phyloP scores from a whole-genome alignment of 1,140 invertebrate species.

The Oncopodura yosiiana region DNA sequence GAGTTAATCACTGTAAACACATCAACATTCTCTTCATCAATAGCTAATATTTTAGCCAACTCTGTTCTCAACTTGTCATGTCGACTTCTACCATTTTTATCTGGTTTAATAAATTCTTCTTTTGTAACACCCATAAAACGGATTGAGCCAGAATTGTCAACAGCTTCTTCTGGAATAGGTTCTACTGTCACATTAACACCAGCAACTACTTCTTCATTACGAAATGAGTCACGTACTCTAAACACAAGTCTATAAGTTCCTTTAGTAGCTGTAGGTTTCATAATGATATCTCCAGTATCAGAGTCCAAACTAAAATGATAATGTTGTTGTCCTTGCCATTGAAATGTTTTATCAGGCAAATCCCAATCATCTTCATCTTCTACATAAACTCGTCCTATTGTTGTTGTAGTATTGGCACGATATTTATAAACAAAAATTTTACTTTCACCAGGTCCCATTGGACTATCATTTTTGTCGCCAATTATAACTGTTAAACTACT shows the following conservation, averaged over 20 bases:
- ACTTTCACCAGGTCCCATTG: slow-evolving; percentile 68
- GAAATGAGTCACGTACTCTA: slow-evolving; percentile 45
- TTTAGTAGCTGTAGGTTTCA: slow-evolving; percentile 57
- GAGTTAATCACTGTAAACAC: slow-evolving; percentile 78
- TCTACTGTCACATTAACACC: slow-evolving; percentile 73
- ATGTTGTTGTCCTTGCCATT: slow-evolving; percentile 48
- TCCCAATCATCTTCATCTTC: slow-evolving; percentile 90
- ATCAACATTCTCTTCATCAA: slow-evolving; percentile 71
- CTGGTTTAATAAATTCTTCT: slow-evolving; percentile 68
- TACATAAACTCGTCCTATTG: slow-evolving; percentile 79
- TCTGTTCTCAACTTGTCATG: slow-evolving; percentile 59
- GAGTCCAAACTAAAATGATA: slow-evolving; percentile 57
- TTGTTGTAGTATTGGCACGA: slow-evolving; percentile 45
- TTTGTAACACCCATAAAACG: slow-evolving; percentile 67
- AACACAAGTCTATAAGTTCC: slow-evolving; percentile 61
- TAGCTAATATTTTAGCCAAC: slow-evolving; percentile 63
- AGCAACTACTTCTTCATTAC: slow-evolving; percentile 52
- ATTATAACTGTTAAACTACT: slow-evolving; percentile 75
- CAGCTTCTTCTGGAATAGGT: slow-evolving; percentile 77
- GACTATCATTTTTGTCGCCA: slow-evolving; percentile 81
- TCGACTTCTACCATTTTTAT: slow-evolving; percentile 50
- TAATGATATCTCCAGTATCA: slow-evolving; percentile 71
- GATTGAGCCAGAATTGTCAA: slow-evolving; percentile 79
- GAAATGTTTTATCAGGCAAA: slow-evolving; percentile 72
- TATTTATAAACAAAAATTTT: slow-evolving; percentile 87